Conservation (phyloP, 2,113 vertebrate genomes). For the Lophotis ruficrista region DNA sequence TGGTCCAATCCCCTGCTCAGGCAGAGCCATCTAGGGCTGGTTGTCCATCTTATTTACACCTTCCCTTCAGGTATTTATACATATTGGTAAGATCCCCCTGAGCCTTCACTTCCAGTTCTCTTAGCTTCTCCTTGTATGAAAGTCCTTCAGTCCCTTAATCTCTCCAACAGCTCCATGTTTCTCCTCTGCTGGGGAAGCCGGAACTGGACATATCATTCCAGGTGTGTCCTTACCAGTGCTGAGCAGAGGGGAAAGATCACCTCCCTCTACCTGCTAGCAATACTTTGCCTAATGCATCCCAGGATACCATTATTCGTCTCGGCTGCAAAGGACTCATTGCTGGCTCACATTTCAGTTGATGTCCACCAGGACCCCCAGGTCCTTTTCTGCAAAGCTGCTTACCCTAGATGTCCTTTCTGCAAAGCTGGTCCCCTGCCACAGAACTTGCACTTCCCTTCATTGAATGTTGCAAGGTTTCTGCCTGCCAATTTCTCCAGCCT, state of each 20-base stretch:
- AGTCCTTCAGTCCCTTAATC: neutral
- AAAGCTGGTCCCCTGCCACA: neutral
- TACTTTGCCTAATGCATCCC: neutral
- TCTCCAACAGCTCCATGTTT: neutral
- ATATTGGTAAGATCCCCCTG: neutral
- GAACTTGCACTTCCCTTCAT: neutral
- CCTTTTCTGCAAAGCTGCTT: neutral
- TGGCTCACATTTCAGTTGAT: neutral
- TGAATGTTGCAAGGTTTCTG: neutral
- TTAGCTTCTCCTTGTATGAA: neutral
- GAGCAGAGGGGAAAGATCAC: neutral
- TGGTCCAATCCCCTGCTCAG: neutral
- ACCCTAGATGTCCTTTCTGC: neutral
- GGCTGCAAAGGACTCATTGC: neutral
- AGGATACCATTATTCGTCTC: neutral
- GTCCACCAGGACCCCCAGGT: neutral
- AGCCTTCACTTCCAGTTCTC: neutral
- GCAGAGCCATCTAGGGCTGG: neutral
- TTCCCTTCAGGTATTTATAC: neutral
- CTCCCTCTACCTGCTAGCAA: neutral
- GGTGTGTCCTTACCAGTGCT: neutral
- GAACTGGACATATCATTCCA: neutral
- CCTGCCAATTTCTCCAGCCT: neutral
- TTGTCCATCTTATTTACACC: neutral
- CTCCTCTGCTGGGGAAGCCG: neutral